Evolutionary conservation across 1,140 invertebrate genomes (phyloP), one percentile per base, ranked within the genome.

Genomic region (Cyphomyrmex costatus): DNA sequence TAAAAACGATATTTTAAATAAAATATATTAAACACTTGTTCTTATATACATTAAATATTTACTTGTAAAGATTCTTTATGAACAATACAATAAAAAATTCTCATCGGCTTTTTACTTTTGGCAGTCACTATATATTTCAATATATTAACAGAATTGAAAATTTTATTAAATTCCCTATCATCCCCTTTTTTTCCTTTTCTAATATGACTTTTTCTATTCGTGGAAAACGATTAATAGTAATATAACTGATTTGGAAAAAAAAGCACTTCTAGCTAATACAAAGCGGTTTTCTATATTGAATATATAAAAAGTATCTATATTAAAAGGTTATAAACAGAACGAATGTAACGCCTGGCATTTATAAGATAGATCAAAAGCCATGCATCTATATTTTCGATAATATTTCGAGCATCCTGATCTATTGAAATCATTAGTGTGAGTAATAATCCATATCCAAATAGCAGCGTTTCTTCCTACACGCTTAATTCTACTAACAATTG

Each of bases 171-270:
- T 42, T 42, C 36, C 8, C 8, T 8, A 42, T 42, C 19, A 65
- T 33, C 3, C 46, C 8, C n/a, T 46, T 12, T 46, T 21, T 66
- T 3, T 66, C 33, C 6, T n/a, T 66, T 68, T 68, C 63, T 46
- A 12, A 0, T 14, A 14, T 10, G 10, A 46, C 0, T 10, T 82
- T 71, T 82, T 8, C 16, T 27, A 70, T n/a, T 3, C 36, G 51
- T 5, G 24, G 51, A 14, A 58, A 71, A 53, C 7, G 2, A 21
- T 82, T 14, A n/a, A 60, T 71, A 56, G 61, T 73, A 73, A 60
- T 49, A 73, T 30, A 82, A 82, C 53, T 73, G 8, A 68, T 68
- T 83, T 36, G 24, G 27, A 60, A 73, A 73, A 82, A 8, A 68
- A n/a, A 14, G 53, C 36, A 7, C n/a, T 16, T 36, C 73, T 70